A percentile compares a stretch with the other conserved stretches of the same genome.
Evolutionary conservation across 1,140 invertebrate species (phyloP).

Genomic region (Trypoxylus dichotomus): DNA sequence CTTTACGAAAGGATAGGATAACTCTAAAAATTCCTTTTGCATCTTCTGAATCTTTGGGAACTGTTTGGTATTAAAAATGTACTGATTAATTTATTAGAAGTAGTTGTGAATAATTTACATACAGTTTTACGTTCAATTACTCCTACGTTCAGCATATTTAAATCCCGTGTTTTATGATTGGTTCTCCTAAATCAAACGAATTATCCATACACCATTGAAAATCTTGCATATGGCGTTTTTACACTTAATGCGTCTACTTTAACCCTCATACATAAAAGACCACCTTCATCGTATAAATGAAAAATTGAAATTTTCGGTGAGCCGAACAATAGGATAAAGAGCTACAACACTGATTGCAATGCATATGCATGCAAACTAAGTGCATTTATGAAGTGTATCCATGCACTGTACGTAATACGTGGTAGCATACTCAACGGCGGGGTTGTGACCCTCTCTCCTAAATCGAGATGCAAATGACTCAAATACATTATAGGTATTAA

Average conservation of each 20-base stretch:
- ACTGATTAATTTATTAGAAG: too few relatives aligned
- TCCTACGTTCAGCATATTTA: too few relatives aligned
- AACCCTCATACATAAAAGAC: background rate
- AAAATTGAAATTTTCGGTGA: background rate
- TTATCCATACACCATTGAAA: background rate
- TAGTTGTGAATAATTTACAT: too few relatives aligned
- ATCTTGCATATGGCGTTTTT: background rate
- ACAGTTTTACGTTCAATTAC: too few relatives aligned
- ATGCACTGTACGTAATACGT: background rate
- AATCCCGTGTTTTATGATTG: too few relatives aligned
- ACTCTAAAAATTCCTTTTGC: too few relatives aligned
- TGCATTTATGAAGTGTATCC: background rate
- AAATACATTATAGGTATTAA: conserved; percentile 4
- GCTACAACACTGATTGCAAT: background rate
- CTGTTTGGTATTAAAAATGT: background rate
- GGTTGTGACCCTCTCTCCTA: background rate
- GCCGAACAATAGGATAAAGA: conserved; percentile 2
- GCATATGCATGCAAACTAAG: background rate
- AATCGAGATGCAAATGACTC: conserved; percentile 6
- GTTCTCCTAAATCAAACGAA: background rate
- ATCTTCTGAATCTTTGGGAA: background rate
- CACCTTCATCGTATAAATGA: conserved; percentile 6
- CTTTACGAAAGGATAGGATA: too few relatives aligned
- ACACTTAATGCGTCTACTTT: background rate
- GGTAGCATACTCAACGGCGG: background rate